A percentile compares a stretch with the other conserved stretches of the same genome.
Conservation (phyloP, 2,113 vertebrate species). For the Macquaria ambigua region DNA sequence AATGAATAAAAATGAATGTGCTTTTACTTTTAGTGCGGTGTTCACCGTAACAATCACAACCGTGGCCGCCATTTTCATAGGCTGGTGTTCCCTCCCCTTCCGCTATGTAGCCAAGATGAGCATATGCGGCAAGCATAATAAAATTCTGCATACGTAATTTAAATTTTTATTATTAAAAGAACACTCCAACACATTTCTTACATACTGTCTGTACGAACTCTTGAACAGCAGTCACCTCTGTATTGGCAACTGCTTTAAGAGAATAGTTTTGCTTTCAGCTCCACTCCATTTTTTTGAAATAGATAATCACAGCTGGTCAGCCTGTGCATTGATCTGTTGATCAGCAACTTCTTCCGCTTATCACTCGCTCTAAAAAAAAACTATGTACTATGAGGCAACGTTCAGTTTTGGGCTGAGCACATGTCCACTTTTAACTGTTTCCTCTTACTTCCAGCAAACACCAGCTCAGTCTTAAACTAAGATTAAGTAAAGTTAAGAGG, state of each 20-base stretch:
- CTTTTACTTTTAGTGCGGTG: too few species aligned
- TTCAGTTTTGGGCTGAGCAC: background rate
- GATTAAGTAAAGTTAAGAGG: background rate
- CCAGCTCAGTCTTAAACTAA: constrained; percentile 9
- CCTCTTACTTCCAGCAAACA: background rate
- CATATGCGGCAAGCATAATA: background rate
- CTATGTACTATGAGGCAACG: background rate
- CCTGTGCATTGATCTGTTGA: background rate
- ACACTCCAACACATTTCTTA: background rate
- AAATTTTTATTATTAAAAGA: background rate
- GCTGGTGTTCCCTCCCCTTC: too few species aligned
- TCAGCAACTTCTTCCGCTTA: background rate
- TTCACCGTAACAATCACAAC: too few species aligned
- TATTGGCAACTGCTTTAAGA: background rate
- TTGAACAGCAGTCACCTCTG: background rate
- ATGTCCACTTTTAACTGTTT: background rate
- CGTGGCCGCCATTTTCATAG: too few species aligned
- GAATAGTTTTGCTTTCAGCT: background rate
- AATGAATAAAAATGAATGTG: too few species aligned
- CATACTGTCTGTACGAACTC: background rate
- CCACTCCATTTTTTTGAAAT: background rate
- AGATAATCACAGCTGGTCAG: too few species aligned
- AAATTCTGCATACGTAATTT: background rate
- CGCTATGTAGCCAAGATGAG: too few species aligned
- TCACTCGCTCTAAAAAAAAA: background rate